Percentiles rank a stretch among this genome's conserved stretches.
These are phyloP conservation scores for Polietes domitor DNA, from an alignment of 2,888 invertebrate genomes.

Conservation along the genomic window DNA sequence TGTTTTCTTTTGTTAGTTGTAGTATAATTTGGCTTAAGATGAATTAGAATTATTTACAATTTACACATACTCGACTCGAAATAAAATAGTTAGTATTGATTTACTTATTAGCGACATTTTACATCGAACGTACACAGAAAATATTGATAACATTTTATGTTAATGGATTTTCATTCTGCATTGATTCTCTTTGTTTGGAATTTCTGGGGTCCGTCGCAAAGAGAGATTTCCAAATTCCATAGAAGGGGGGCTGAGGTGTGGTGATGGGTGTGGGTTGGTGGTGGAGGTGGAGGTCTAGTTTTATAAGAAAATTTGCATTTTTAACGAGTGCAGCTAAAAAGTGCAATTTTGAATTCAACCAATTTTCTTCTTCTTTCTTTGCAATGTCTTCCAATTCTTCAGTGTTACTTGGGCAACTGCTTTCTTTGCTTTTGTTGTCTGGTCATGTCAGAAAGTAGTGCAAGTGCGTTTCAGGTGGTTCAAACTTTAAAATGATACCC, in stretches of 20 bases:
- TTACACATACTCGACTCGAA: slow-evolving; percentile 47
- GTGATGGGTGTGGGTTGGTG: not conserved
- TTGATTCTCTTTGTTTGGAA: not conserved
- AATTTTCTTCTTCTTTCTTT: slow-evolving; percentile 5
- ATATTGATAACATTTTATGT: slow-evolving; percentile 44
- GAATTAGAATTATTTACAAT: slow-evolving; percentile 63
- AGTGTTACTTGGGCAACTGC: slow-evolving; percentile 63
- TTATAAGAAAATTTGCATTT: slow-evolving; percentile 75
- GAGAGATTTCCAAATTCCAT: not conserved
- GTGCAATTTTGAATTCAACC: slow-evolving; percentile 72
- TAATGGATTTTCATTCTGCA: slow-evolving; percentile 14
- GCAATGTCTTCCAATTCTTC: slow-evolving; percentile 14
- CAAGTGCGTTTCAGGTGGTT: slow-evolving; percentile 48
- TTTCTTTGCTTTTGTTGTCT: slow-evolving; percentile 62
- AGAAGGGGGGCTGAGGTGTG: not conserved
- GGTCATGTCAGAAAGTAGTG: slow-evolving; percentile 74
- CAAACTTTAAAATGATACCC: slow-evolving; percentile 72
- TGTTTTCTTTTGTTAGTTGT: slow-evolving; percentile 21
- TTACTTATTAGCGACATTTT: slow-evolving; percentile 46
- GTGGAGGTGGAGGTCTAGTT: not conserved
- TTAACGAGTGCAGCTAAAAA: slow-evolving; percentile 79
- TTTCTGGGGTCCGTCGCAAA: not conserved
- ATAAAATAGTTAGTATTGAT: not conserved
- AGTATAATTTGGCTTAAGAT: slow-evolving; percentile 58
- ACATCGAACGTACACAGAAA: slow-evolving; percentile 40